phyloP scores from a whole-genome alignment of 2,113 vertebrate genomes.

The Megaleporinus macrocephalus region DNA sequence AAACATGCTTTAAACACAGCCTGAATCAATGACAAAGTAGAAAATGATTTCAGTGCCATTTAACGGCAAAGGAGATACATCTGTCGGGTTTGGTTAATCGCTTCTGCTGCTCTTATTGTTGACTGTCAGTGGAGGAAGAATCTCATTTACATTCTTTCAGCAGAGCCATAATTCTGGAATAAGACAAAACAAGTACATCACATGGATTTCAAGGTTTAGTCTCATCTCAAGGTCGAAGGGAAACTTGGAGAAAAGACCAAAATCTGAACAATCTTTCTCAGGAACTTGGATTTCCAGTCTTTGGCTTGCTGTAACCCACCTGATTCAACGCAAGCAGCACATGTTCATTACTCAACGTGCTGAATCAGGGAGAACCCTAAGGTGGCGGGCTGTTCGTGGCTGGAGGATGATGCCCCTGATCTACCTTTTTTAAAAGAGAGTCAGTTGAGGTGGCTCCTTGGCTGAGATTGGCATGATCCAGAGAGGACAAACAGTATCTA shows the following conservation, averaged over 20 bases:
- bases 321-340: not conserved
- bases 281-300: conserved; percentile 16
- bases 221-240: not conserved
- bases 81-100: not conserved
- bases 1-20: conserved; percentile 10
- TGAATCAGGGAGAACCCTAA: not conserved
- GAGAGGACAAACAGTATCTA: conserved; percentile 7
- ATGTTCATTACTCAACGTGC: not conserved
- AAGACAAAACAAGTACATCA: not conserved
- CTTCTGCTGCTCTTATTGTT: not conserved
- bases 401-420: not conserved
- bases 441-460: not conserved
- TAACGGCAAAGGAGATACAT: not conserved
- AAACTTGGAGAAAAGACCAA: not conserved
- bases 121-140: not conserved
- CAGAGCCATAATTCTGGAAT: not conserved
- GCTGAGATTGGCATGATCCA: not conserved
- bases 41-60: conserved; percentile 9
- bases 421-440: not conserved
- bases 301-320: not conserved
- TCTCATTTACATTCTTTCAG: not conserved
- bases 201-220: not conserved
- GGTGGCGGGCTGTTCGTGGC: not conserved
- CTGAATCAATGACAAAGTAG: conserved; percentile 17
- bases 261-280: not conserved